Base-by-base conservation (phyloP, 2,888 invertebrate species). In the Acrocera orbiculus region DNA sequence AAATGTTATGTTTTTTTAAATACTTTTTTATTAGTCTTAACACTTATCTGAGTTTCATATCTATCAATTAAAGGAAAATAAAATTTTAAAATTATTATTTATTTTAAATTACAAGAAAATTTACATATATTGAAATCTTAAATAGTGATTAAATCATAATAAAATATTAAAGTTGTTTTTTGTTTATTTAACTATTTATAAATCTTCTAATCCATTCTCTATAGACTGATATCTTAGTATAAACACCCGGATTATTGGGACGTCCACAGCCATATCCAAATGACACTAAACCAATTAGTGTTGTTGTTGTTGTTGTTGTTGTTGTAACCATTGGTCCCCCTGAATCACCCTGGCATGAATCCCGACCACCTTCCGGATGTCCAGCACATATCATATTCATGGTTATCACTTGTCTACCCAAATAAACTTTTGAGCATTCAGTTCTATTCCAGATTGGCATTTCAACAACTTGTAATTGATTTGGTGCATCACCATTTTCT, bases 401-500 rank as follows among this genome's bases (percentile, higher is more conserved):
- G 2, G 37, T 41, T 7, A 32, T 32, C 16, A 36, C 30, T 16
- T n/a, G 6, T 4, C n/a, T 11, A 10, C 5, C 16, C 1, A 6
- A 3, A 20, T 28, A 16, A 6, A 16, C 58, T 0, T 41, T 34
- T 3, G 40, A 42, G 38, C 69, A 70, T 1, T 46, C 43, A 0
- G 44, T 37, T 2, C 58, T 48, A 37, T 46, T 58, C 2, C 66
- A 56, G 45, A 63, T 63, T 0, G 60, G 56, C 1, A 69, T 53
- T 13, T 54, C 24, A 0, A 61, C 66, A 32, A 49, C 58, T 50
- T 67, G 67, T 4, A 58, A 42, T 9, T 30, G 9, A 9, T 24
- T 27, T 13, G 54, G 46, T 3, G 40, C 34, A 0, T 24, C 4
- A 14, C 51, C 53, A 16, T 45, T 47, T 43, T 46, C 35, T 48